Conservation (phyloP, 2,113 vertebrate species). For the Galbula dea region DNA sequence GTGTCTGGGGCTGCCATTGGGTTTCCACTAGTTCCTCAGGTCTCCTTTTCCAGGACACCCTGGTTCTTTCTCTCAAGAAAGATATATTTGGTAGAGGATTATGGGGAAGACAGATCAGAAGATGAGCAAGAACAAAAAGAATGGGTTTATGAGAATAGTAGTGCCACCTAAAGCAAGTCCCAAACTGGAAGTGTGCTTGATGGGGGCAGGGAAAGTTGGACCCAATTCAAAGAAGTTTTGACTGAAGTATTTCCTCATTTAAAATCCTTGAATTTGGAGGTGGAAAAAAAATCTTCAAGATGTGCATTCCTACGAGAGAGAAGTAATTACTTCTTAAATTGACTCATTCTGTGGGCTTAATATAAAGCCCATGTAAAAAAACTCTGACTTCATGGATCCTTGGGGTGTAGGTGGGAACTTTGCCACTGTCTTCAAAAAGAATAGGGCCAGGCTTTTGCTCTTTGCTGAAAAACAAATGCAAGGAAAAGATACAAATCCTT, state of each 20-base stretch:
- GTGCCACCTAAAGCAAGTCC: not conserved
- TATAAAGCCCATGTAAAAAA: slow-evolving; percentile 40
- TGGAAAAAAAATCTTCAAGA: not conserved
- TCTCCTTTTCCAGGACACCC: not conserved
- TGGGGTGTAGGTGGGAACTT: slow-evolving; percentile 42
- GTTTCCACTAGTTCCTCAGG: rapidly evolving
- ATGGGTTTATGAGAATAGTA: not conserved
- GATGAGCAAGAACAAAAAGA: not conserved
- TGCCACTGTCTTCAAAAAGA: slow-evolving; percentile 40
- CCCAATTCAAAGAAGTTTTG: not conserved
- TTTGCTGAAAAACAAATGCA: not conserved
- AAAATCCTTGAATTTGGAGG: not conserved
- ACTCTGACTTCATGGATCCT: slow-evolving; percentile 41
- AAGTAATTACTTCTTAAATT: slow-evolving; percentile 38
- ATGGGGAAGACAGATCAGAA: not conserved
- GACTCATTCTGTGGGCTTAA: slow-evolving; percentile 33
- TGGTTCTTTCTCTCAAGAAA: not conserved
- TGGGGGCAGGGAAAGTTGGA: not conserved
- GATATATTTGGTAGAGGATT: not conserved
- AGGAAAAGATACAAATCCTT: not conserved
- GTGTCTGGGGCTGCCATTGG: not conserved
- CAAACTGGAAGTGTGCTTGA: not conserved
- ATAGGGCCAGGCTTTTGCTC: not conserved
- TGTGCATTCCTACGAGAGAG: not conserved
- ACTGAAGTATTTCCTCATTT: not conserved